A percentile compares a stretch with the other conserved stretches of the same genome.
Conservation (phyloP, 2,797 vertebrate genomes). For the Betta splendens region DNA sequence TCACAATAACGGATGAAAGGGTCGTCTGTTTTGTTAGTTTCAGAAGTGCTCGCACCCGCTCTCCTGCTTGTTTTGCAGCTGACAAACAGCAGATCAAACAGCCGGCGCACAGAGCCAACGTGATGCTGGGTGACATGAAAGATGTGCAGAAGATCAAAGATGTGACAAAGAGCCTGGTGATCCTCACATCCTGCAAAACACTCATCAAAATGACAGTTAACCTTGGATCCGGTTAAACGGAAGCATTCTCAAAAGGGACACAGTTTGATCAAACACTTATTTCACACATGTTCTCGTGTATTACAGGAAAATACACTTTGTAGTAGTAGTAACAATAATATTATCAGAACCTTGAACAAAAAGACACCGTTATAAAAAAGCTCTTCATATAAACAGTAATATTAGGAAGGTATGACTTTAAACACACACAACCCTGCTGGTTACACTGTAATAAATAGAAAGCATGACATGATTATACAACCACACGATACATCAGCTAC, state of each 20-base stretch:
- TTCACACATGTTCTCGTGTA: constrained; percentile 3
- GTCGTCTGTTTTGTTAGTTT: constrained; percentile 13
- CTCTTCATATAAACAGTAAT: constrained; percentile 42
- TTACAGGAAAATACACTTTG: constrained; percentile 2
- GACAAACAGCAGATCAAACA: constrained; percentile 22
- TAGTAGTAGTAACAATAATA: constrained; percentile 25
- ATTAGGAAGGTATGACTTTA: constrained; percentile 25
- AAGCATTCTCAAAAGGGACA: not conserved
- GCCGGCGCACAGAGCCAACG: constrained; percentile 5
- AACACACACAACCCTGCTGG: constrained; percentile 47
- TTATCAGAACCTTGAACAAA: not conserved
- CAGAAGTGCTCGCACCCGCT: not conserved
- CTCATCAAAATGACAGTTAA: constrained; percentile 7
- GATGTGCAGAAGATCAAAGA: constrained; percentile 22
- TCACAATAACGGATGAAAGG: no score
- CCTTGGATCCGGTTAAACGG: constrained; percentile 8
- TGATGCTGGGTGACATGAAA: constrained; percentile 13
- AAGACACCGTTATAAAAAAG: constrained; percentile 28
- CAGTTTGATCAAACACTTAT: not conserved
- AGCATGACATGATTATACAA: constrained; percentile 52
- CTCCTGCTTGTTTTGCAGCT: constrained; percentile 8
- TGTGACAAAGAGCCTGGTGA: constrained; percentile 9
- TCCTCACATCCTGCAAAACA: constrained; percentile 21
- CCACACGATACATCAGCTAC: constrained; percentile 57
- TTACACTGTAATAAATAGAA: constrained; percentile 64